Conservation (phyloP, 2,888 invertebrate species). For the Scaptomyza cyrtandrae region DNA sequence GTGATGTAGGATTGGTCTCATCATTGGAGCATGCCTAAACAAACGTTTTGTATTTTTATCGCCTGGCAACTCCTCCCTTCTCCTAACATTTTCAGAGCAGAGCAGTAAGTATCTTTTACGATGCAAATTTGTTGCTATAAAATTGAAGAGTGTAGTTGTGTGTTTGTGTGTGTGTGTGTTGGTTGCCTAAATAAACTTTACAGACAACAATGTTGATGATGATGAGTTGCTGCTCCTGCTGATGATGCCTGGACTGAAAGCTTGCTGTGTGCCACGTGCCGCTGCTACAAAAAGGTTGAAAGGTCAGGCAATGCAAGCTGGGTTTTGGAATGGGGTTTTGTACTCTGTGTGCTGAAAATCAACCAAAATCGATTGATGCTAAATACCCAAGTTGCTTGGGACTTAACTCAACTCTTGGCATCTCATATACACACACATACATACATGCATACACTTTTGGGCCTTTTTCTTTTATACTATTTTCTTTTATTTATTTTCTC, state of each 20-base stretch:
- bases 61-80: slow-evolving; percentile 25
- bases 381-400: slow-evolving; percentile 72
- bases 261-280: slow-evolving; percentile 62
- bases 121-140: slow-evolving; percentile 79
- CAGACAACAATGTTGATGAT: slow-evolving; percentile 75
- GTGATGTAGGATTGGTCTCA: slow-evolving; percentile 5
- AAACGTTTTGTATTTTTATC: slow-evolving; percentile 78
- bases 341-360: slow-evolving; percentile 55
- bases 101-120: slow-evolving; percentile 73
- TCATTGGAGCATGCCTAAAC: slow-evolving; percentile 72
- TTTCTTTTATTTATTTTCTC: slow-evolving; percentile 19
- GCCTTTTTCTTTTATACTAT: slow-evolving; percentile 5
- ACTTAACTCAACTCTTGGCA: slow-evolving; percentile 69
- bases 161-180: slow-evolving; percentile 48
- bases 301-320: slow-evolving; percentile 59
- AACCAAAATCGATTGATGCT: slow-evolving; percentile 77
- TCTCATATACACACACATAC: slow-evolving; percentile 12
- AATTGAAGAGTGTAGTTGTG: slow-evolving; percentile 76
- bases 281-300: slow-evolving; percentile 73
- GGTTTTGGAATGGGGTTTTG: slow-evolving; percentile 18
- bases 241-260: slow-evolving; percentile 49
- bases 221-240: slow-evolving; percentile 60
- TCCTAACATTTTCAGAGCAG: no score
- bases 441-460: slow-evolving; percentile 9
- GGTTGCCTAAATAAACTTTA: slow-evolving; percentile 78